Evolutionary conservation across 2,888 invertebrate species (phyloP).

Genomic region (Megalurothrips usitatus): DNA sequence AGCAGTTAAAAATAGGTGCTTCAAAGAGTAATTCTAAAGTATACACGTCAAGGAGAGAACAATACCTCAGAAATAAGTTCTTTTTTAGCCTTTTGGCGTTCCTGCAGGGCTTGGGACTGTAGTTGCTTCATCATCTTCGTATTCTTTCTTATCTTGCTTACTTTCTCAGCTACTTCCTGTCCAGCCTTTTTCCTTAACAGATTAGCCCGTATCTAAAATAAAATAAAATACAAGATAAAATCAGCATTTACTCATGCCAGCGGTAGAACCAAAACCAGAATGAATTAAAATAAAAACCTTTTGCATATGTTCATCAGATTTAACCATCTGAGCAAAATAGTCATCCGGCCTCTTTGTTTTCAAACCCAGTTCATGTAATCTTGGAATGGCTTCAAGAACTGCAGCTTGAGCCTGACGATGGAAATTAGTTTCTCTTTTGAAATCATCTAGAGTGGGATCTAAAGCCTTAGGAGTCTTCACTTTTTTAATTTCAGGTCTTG

Average conservation of each 20-base stretch:
- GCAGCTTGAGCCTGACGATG: slow-evolving; percentile 85
- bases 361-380: slow-evolving; percentile 68
- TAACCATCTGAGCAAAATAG: slow-evolving; percentile 99
- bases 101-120: slow-evolving; percentile 74
- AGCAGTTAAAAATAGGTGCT: neutral
- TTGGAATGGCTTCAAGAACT: slow-evolving; percentile 72
- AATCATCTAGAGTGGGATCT: slow-evolving; percentile 66
- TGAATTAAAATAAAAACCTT: slow-evolving; percentile 52
- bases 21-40: neutral
- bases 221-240: slow-evolving; percentile 32
- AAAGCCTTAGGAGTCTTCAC: slow-evolving; percentile 38
- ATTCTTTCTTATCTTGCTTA: slow-evolving; percentile 81
- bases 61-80: slow-evolving; percentile 75
- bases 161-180: slow-evolving; percentile 83
- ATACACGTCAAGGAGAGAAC: neutral
- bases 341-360: slow-evolving; percentile 86
- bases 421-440: slow-evolving; percentile 82
- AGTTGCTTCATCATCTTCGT: slow-evolving; percentile 90
- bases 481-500: slow-evolving; percentile 38
- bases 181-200: slow-evolving; percentile 78
- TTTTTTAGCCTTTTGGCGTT: slow-evolving; percentile 85
- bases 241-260: neutral
- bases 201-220: slow-evolving; percentile 33
- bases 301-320: slow-evolving; percentile 95
- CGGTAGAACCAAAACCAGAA: neutral